These are phyloP conservation scores for Monarcha castaneiventris DNA, from an alignment of 2,113 vertebrate species.

Conservation along the genomic window DNA sequence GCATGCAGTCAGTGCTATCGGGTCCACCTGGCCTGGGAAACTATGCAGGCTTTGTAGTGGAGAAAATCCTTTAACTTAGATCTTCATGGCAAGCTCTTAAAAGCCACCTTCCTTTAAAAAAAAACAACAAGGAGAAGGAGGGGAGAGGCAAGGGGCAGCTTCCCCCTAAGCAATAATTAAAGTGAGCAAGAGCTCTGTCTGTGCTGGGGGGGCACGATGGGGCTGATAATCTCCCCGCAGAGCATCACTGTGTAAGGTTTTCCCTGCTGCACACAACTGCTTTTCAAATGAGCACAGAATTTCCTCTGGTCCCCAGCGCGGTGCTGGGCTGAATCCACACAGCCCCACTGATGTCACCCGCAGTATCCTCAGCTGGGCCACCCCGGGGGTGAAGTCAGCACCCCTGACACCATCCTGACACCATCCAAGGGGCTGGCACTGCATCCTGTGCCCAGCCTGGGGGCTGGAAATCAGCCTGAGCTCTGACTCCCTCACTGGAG, in stretches of 20 bases:
- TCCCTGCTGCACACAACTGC: background rate
- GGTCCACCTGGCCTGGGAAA: conserved; percentile 67
- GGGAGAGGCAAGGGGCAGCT: background rate
- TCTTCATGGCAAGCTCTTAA: conserved; percentile 61
- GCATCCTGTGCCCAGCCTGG: background rate
- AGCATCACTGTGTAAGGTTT: background rate
- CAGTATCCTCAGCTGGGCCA: background rate
- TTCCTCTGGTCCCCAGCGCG: background rate
- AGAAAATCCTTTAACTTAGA: conserved; percentile 62
- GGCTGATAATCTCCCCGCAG: background rate
- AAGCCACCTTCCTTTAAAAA: background rate
- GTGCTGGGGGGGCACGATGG: background rate
- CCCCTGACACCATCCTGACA: background rate
- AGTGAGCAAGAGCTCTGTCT: background rate
- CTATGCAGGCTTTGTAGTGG: conserved; percentile 47
- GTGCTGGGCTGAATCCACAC: background rate
- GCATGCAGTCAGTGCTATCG: conserved; percentile 49
- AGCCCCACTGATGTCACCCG: background rate
- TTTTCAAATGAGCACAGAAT: background rate
- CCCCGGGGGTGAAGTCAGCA: background rate
- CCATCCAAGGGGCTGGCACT: background rate
- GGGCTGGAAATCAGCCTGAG: background rate
- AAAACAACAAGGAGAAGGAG: background rate
- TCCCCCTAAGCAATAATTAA: background rate
- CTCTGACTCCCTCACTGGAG: background rate